Evolutionary conservation across 2,113 vertebrate species (phyloP), one percentile per base, ranked within the genome.

Genomic region (Protobothrops flavoviridis): DNA sequence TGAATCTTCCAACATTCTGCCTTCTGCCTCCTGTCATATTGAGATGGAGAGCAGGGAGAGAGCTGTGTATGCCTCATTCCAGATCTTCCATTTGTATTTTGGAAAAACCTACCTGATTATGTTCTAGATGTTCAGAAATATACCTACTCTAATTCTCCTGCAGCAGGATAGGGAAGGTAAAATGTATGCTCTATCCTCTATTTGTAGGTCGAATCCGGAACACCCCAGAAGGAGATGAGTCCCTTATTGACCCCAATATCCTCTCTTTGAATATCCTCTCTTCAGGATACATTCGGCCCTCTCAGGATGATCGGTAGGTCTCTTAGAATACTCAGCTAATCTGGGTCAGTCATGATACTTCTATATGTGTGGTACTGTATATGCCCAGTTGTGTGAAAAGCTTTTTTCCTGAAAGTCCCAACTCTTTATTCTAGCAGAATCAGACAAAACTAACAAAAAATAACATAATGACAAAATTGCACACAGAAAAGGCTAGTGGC

Each of bases 251-350:
- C 95, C 99, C 99, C 92, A 99, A 99, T 96, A 99, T 99, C 94
- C 96, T 99, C 26, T 99, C 99, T 29, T 98, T 99, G 94, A 99
- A 99, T 97, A 99, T 99, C 96, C 97, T 99, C 21, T 99, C 98
- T 0, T 98, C 98, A 0, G 98, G 98, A 24, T 99, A 99, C 92
- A 97, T 98, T 93, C 97, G 97, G 56, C 99, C 99, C 1, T 95
- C 98, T 90, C 98, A 98, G 69, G 99, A 99, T 0, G 99, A 99
- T 97, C 98, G 99, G 99, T 99, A 97, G 81, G 97, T 97, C 33
- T 29, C 13, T 69, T 53, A 9, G 52, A 21, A 3, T 0, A 4
- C 55, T 91, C 45, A 53, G 26, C 29, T 64, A 29, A 26, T 20
- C 88, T 85, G 89, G 85, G 45, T 74, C 88, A 33, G n/a, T 87